A percentile compares a stretch with the other conserved stretches of the same genome.
Evolutionary conservation across 2,888 invertebrate genomes (phyloP).

Genomic region (Athalia cordata): DNA sequence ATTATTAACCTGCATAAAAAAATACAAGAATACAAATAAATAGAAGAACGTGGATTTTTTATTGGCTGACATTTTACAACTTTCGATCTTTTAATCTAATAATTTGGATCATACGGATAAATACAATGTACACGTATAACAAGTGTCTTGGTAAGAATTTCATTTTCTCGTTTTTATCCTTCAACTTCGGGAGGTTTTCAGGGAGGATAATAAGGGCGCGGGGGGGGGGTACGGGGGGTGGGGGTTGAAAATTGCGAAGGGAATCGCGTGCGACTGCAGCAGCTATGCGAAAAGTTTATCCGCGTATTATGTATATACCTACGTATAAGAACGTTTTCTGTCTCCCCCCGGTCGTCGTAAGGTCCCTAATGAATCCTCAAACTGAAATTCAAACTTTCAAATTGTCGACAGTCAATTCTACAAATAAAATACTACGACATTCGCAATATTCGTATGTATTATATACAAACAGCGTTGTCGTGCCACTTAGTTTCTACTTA

Average conservation of each 20-base stretch:
- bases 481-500: not conserved
- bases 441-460: not conserved
- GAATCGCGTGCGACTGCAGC: constrained; percentile 20
- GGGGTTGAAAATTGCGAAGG: not conserved
- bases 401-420: constrained; percentile 63
- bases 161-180: no score
- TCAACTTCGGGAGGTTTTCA: not conserved
- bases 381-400: constrained; percentile 72
- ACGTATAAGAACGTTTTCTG: constrained; percentile 8
- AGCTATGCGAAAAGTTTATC: not conserved
- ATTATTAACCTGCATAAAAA: no score
- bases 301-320: constrained; percentile 25
- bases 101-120: no score
- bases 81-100: no score
- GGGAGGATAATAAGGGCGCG: constrained; percentile 45
- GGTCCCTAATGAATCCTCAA: constrained; percentile 66
- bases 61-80: no score
- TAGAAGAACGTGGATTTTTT: no score
- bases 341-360: constrained; percentile 51
- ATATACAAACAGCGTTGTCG: not conserved
- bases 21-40: no score
- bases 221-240: not conserved
- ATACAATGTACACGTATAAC: no score
- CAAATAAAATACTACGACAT: constrained; percentile 15
- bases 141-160: no score